These are phyloP conservation scores for Amphiprion clarkii DNA, from an alignment of 2,797 vertebrate genomes.

Conservation along the genomic window DNA sequence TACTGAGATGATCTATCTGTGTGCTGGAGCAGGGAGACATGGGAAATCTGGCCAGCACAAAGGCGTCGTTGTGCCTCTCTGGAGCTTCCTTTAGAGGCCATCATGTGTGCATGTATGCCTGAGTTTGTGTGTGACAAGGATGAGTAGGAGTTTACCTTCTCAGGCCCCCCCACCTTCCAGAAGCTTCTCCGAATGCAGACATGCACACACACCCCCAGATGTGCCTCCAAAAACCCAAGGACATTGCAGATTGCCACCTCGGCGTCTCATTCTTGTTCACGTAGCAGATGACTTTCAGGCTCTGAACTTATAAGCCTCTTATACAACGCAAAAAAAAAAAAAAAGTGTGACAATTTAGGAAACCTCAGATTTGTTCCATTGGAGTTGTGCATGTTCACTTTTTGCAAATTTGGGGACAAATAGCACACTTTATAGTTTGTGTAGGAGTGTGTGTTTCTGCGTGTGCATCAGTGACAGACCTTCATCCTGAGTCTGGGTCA, in stretches of 20 bases:
- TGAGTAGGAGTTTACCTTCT: constrained; percentile 74
- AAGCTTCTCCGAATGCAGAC: constrained; percentile 37
- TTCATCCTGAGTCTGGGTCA: constrained; percentile 86
- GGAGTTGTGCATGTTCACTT: constrained; percentile 29
- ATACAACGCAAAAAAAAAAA: constrained; percentile 24
- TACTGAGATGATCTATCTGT: constrained; percentile 81
- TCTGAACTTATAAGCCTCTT: constrained; percentile 46
- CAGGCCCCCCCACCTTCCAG: constrained; percentile 38
- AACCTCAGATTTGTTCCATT: constrained; percentile 38
- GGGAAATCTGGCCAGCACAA: constrained; percentile 81
- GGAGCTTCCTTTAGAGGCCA: constrained; percentile 76
- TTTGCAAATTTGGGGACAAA: constrained; percentile 49
- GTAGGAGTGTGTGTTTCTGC: constrained; percentile 60
- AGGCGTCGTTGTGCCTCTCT: constrained; percentile 77
- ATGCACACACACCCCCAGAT: constrained; percentile 37
- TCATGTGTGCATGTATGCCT: constrained; percentile 46
- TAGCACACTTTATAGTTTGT: constrained; percentile 58
- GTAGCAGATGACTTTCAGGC: constrained; percentile 42
- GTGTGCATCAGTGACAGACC: constrained; percentile 81
- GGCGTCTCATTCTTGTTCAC: constrained; percentile 39
- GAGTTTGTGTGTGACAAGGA: constrained; percentile 65
- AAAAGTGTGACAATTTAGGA: constrained; percentile 28
- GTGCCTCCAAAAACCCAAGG: constrained; percentile 61
- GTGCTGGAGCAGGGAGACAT: constrained; percentile 78
- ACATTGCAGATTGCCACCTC: constrained; percentile 55